Evolutionary conservation across 1,140 invertebrate genomes (phyloP).

Genomic region (Theocolax elegans): DNA sequence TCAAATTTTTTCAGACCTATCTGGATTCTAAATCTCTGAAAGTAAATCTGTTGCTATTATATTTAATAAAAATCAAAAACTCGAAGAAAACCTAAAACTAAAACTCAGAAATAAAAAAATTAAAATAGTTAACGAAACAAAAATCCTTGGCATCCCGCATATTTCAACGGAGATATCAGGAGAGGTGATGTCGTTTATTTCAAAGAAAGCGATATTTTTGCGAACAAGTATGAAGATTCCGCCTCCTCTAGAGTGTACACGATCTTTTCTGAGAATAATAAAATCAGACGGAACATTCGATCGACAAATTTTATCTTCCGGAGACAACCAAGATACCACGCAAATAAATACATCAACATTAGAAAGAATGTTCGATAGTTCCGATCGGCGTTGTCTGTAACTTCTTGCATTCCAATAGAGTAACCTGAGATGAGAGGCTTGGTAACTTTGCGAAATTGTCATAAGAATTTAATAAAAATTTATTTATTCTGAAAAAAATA

Average conservation of each 20-base stretch:
- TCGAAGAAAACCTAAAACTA: too few species aligned
- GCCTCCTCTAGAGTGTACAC: not conserved
- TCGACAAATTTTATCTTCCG: not conserved
- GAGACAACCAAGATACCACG: not conserved
- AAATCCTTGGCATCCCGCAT: too few species aligned
- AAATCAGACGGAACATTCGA: not conserved
- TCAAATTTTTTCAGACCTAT: too few species aligned
- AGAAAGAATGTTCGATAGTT: not conserved
- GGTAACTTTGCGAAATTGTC: too few species aligned
- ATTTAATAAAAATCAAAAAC: too few species aligned
- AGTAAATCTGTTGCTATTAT: too few species aligned
- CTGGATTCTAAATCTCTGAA: too few species aligned
- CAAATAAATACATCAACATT: slow-evolving; percentile 1
- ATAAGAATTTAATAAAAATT: too few species aligned
- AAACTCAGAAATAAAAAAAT: too few species aligned
- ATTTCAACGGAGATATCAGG: not conserved
- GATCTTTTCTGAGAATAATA: not conserved
- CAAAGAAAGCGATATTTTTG: not conserved
- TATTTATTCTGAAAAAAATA: too few species aligned
- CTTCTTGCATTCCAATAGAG: not conserved
- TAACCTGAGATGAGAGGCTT: too few species aligned
- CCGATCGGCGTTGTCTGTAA: not conserved
- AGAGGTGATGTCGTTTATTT: not conserved
- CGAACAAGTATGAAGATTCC: not conserved
- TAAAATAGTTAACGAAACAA: too few species aligned